Evolutionary conservation across 2,888 invertebrate genomes (phyloP), one percentile per base, ranked within the genome.

Genomic region (Emmelina monodactyla): DNA sequence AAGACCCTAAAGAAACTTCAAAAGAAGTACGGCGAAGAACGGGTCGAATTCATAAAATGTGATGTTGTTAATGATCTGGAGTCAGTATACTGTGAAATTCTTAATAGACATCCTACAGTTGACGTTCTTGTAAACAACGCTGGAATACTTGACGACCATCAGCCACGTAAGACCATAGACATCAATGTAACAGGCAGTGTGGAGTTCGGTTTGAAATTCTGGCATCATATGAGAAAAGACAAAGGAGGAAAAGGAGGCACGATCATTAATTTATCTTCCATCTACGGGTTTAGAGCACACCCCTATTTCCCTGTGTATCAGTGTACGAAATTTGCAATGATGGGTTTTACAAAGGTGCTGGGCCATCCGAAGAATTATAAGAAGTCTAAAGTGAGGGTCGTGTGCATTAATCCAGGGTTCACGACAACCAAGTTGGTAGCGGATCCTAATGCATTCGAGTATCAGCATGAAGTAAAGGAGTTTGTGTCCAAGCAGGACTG

Each of bases 191-290:
- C 49, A 9, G 59, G 55, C 16, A 15, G 53, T 2, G 39, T 62
- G 2, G 52, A 55, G 29, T 63, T 80, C 39, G 68, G 71, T 0
- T 52, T 78, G 14, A 62, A 82, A 14, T 85, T 78, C 16, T 63
- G 83, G 45, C 64, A 83, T 34, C 66, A 79, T 50, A 78, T 84
- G 79, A 67, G 82, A n/a, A 72, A 58, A 33, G 69, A 81, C 42
- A 70, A 67, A 15, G 71, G 78, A 1, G 83, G 82, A 0, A 51
- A 58, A 28, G 86, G 87, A 2, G 87, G 87, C 2, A 72, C 79
- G 2, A 76, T 87, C 31, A 67, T 86, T 12, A 88, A 88, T 51
- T 61, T 85, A 22, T 69, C 84, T 1, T 85, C 86, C 1, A 72
- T 83, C 10, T 72, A 81, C 37, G 85, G 85, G 0, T 64, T 79